These are phyloP conservation scores for Hydrozoanthus tunicans DNA, from an alignment of 64 coral and sea anemone genomes.

Conservation along the genomic window DNA sequence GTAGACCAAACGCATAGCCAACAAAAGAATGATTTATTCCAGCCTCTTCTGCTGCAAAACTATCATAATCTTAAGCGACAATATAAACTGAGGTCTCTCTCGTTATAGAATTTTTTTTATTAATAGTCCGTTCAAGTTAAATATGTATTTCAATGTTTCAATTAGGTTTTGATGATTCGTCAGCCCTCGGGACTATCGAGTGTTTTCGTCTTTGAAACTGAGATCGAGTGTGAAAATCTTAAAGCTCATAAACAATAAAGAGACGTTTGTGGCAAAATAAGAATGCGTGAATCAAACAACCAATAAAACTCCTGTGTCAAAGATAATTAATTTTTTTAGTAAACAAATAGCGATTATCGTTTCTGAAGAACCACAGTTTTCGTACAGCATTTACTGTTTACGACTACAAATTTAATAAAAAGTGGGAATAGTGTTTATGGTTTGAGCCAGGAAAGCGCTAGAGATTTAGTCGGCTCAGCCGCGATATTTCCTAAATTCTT, in stretches of 20 bases:
- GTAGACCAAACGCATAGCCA: slow-evolving; percentile 7
- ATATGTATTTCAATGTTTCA: background rate
- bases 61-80: background rate
- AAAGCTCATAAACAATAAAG: background rate
- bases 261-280: slow-evolving; percentile 18
- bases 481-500: slow-evolving; percentile 45
- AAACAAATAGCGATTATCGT: slow-evolving; percentile 59
- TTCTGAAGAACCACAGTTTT: background rate
- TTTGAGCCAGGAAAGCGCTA: slow-evolving; percentile 30
- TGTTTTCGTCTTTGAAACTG: background rate
- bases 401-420: slow-evolving; percentile 5
- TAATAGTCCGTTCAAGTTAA: background rate
- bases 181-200: background rate
- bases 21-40: slow-evolving; percentile 1
- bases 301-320: slow-evolving; percentile 49
- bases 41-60: background rate
- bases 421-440: background rate
- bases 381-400: background rate
- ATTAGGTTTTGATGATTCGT: background rate
- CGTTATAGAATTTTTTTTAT: background rate
- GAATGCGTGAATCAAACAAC: slow-evolving; percentile 30
- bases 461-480: slow-evolving; percentile 19
- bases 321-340: slow-evolving; percentile 37
- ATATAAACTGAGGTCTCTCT: no score
- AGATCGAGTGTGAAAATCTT: background rate